A percentile compares a stretch with the other conserved stretches of the same genome.
Evolutionary conservation across 2,888 invertebrate genomes (phyloP).

Genomic region (Leptopterna dolabrata): DNA sequence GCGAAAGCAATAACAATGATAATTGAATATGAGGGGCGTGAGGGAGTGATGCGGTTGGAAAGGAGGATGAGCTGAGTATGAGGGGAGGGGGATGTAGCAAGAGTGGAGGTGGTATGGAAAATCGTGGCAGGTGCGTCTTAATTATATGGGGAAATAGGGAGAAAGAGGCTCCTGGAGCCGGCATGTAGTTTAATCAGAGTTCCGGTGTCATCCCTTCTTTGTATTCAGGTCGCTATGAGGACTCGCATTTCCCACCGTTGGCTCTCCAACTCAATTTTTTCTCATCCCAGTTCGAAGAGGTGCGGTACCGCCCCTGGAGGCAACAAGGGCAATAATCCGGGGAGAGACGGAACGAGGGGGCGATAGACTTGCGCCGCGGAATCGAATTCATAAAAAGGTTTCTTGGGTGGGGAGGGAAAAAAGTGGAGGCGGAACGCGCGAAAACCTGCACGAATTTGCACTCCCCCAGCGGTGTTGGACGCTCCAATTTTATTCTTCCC

Average conservation of each 20-base stretch:
- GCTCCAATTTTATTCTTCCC: not conserved
- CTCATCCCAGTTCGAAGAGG: not conserved
- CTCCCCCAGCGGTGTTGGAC: not conserved
- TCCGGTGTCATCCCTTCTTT: slow-evolving; percentile 48
- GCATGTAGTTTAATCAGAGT: slow-evolving; percentile 50
- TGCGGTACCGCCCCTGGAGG: not conserved
- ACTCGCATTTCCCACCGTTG: slow-evolving; percentile 27
- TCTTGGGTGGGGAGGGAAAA: not conserved
- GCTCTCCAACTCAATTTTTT: slow-evolving; percentile 35
- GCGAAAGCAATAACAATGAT: not conserved
- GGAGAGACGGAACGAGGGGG: not conserved
- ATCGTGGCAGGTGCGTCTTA: slow-evolving; percentile 36
- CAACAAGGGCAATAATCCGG: slow-evolving; percentile 42
- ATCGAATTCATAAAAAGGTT: slow-evolving; percentile 19
- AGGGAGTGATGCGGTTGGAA: too few relatives aligned
- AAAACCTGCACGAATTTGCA: not conserved
- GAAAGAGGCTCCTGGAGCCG: not conserved
- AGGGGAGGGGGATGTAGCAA: not conserved
- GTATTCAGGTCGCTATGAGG: slow-evolving; percentile 33
- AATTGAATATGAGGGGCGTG: too few relatives aligned
- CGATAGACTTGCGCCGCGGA: not conserved
- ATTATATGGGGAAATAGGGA: slow-evolving; percentile 39
- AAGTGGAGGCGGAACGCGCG: not conserved
- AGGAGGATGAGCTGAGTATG: too few relatives aligned
- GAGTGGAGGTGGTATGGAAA: not conserved